A percentile compares a stretch with the other conserved stretches of the same genome.
Conservation (phyloP, 2,797 vertebrate genomes). For the Australoheros facetus region DNA sequence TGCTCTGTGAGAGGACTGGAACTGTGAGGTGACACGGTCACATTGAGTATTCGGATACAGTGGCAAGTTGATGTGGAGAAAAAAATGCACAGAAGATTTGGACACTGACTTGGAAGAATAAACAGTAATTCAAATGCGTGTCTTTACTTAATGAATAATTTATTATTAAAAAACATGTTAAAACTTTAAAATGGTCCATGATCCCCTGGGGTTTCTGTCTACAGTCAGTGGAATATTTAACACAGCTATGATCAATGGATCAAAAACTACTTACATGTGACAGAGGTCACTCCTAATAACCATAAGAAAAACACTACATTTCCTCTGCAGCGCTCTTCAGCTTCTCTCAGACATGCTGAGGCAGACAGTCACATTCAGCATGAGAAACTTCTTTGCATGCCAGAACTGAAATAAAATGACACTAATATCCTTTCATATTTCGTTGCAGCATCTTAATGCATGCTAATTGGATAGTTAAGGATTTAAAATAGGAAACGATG, state of each 20-base stretch:
- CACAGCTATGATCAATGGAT: neutral
- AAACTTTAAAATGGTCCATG: neutral
- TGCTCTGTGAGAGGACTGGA: constrained; percentile 32
- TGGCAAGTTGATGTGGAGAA: constrained; percentile 8
- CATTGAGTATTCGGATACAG: constrained; percentile 3
- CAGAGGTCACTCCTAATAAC: neutral
- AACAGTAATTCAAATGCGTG: neutral
- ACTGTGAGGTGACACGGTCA: constrained; percentile 27
- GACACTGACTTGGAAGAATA: neutral
- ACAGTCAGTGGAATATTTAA: neutral
- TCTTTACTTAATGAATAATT: neutral
- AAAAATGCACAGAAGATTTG: neutral
- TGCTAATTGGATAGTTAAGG: neutral
- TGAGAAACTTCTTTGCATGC: neutral
- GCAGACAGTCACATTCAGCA: neutral
- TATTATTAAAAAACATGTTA: neutral
- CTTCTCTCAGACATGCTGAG: neutral
- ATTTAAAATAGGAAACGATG: neutral
- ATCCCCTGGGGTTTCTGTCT: neutral
- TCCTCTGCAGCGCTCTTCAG: neutral
- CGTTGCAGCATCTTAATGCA: neutral
- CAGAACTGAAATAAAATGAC: neutral
- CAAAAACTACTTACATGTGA: neutral
- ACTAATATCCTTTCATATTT: neutral
- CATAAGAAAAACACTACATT: neutral